Evolutionary conservation across 53 echinoderm and acorn worm species (phyloP), one percentile per base, ranked within the genome.

Genomic region (Apostichopus leukothele): DNA sequence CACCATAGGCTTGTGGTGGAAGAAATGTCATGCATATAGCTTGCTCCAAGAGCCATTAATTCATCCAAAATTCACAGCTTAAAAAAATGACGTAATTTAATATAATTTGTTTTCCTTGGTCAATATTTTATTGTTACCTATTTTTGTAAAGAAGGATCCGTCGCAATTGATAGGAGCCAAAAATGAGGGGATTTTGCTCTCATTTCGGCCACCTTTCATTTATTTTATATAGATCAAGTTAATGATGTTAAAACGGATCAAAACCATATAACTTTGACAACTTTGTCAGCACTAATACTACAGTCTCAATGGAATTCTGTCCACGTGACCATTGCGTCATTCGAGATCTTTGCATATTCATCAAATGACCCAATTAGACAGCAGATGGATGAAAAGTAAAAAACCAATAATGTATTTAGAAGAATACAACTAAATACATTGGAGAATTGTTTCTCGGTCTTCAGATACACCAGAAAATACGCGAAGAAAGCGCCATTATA

Each of bases 1-100:
- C 84, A 51, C 79, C 79, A 39, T 39, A 51, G 79, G 79, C 79
- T 39, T 52, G 79, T 84, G 84, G 84, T 60, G 84, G 84, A 61
- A 84, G 84, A 84, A 84, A 84, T 84, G 66, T 55, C 83, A 55
- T 84, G 52, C 79, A 79, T 6, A 51, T 50, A 52, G 53, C 79
- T 19, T 53, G 79, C 79, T 79, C 79, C 51, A 18, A 79, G 79
- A 79, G 79, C 79, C 79, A 79, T 11, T 51, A 13, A 11, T 63
- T 16, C 63, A 39, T 39, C 39, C 3, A 39, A 63, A 63, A 63
- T 63, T 63, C 12, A 63, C 63, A 63, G 63, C 63, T 63, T 63
- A 63, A 63, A 63, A 11, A 11, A 63, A 13, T 63, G 16, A 13
- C 63, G 12, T 63, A 63, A 63, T 11, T 63, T 39, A 39, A 39